Base-by-base conservation (phyloP, 2,888 invertebrate genomes). In the Drosophila paucipuncta region DNA sequence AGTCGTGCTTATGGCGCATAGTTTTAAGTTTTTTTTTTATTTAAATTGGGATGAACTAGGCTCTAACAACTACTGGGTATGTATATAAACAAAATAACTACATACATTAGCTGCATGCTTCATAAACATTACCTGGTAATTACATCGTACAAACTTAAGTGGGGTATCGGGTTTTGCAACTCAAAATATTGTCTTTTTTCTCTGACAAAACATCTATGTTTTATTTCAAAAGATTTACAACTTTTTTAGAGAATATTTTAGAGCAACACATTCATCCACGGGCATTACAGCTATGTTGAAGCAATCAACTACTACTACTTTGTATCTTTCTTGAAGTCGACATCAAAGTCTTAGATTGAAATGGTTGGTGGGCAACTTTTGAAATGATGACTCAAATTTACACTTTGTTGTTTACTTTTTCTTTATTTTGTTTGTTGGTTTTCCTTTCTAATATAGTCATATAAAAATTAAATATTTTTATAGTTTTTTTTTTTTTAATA, bases 381-480 rank as follows among this genome's bases (percentile, higher is more conserved):
- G 67, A 73, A 54, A 69, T 63, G 43, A 57, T 63, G 41, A 52
- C 59, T 66, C 68, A 76, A 63, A 72, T 75, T 70, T 62, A 64
- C 50, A 62, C 50, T 55, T 68, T 33, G 60, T 67, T 77, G 71
- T 80, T 83, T 67, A 80, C 70, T 74, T 77, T 83, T 75, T 75
- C 55, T 77, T 83, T 78, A 73, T 75, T 85, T 83, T 64, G 47
- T 73, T 71, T 77, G 47, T 67, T 67, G 58, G 41, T 69, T 78
- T 62, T 75, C 72, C 73, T 43, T 82, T 79, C 69, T 76, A 83
- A 74, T 65, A 50, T 64, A 63, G 25, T 28, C 63, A 75, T 78
- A 78, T 70, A 73, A 82, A 76, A 81, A 78, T 78, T 68, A 39
- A 59, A 69, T 73, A 81, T 68, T 75, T 80, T 68, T 68, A 80